Percentiles rank a stretch among this genome's conserved stretches.
Conservation (phyloP, 2,888 invertebrate species). For the Drosophila histrio region DNA sequence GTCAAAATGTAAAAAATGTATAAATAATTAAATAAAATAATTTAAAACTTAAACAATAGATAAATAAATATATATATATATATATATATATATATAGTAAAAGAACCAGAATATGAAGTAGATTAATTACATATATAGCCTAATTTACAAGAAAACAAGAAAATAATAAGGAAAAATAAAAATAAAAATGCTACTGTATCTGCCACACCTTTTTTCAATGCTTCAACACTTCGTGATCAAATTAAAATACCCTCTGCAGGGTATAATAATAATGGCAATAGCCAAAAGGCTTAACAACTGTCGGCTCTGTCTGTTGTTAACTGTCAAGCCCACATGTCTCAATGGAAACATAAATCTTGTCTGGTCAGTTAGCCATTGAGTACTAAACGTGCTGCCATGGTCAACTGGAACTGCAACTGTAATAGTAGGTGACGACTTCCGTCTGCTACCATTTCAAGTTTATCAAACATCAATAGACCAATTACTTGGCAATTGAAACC, state of each 20-base stretch:
- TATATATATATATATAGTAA: conserved; percentile 18
- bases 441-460: conserved; percentile 5
- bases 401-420: conserved; percentile 16
- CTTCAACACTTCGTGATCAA: too few relatives aligned
- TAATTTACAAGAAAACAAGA: too few relatives aligned
- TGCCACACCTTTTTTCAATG: too few relatives aligned
- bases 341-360: conserved; percentile 26
- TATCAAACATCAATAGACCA: conserved; percentile 2
- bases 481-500: not conserved
- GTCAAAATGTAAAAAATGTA: too few relatives aligned
- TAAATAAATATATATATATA: too few relatives aligned
- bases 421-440: conserved; percentile 11
- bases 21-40: too few relatives aligned
- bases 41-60: too few relatives aligned
- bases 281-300: not conserved
- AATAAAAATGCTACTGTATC: too few relatives aligned
- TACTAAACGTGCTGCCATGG: conserved; percentile 5
- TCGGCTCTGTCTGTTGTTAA: conserved; percentile 8
- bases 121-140: too few relatives aligned
- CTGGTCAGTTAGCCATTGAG: not conserved
- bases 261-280: too few relatives aligned
- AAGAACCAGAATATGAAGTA: too few relatives aligned
- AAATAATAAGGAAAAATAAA: too few relatives aligned
- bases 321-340: conserved; percentile 16
- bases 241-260: not conserved